Evolutionary conservation across 37 sponge, comb jelly and placozoan genomes (phyloP).

Genomic region (Haliclona indistincta): DNA sequence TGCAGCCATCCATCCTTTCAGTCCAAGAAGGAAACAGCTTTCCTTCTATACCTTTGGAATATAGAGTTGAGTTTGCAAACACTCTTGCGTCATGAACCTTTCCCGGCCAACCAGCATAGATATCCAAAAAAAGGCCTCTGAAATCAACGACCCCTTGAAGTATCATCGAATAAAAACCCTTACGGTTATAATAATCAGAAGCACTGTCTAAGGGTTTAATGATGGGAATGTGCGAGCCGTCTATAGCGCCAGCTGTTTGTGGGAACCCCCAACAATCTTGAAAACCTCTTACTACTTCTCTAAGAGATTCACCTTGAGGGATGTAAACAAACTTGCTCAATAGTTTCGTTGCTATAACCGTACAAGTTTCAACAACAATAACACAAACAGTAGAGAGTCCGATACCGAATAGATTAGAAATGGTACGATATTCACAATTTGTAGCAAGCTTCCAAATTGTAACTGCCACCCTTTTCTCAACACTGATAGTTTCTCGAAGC

Average conservation of each 20-base stretch:
- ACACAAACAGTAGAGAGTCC: slow-evolving; percentile 33
- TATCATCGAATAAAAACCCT: slow-evolving; percentile 41
- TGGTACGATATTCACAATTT: slow-evolving; percentile 36
- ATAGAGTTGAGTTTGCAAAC: slow-evolving; percentile 30
- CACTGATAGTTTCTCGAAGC: slow-evolving; percentile 11
- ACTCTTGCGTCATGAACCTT: slow-evolving; percentile 40
- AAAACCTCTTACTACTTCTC: slow-evolving; percentile 25
- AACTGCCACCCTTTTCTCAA: slow-evolving; percentile 39
- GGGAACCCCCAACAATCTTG: slow-evolving; percentile 26
- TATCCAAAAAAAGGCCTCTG: background rate
- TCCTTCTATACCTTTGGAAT: slow-evolving; percentile 4
- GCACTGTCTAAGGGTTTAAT: slow-evolving; percentile 26
- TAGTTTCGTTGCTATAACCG: slow-evolving; percentile 18
- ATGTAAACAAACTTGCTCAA: slow-evolving; percentile 4
- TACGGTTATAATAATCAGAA: slow-evolving; percentile 32
- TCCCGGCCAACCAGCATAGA: slow-evolving; percentile 24
- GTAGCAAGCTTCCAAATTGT: slow-evolving; percentile 57
- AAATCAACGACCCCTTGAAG: slow-evolving; percentile 34
- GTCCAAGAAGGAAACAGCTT: slow-evolving; percentile 26
- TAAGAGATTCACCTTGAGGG: slow-evolving; percentile 6
- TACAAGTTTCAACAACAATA: slow-evolving; percentile 31
- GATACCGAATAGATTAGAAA: slow-evolving; percentile 39
- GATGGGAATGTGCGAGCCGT: slow-evolving; percentile 44
- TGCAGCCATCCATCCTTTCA: background rate
- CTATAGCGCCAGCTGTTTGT: slow-evolving; percentile 38